These are phyloP conservation scores for Dastarcus helophoroides DNA, from an alignment of 2,888 invertebrate genomes.

Conservation along the genomic window DNA sequence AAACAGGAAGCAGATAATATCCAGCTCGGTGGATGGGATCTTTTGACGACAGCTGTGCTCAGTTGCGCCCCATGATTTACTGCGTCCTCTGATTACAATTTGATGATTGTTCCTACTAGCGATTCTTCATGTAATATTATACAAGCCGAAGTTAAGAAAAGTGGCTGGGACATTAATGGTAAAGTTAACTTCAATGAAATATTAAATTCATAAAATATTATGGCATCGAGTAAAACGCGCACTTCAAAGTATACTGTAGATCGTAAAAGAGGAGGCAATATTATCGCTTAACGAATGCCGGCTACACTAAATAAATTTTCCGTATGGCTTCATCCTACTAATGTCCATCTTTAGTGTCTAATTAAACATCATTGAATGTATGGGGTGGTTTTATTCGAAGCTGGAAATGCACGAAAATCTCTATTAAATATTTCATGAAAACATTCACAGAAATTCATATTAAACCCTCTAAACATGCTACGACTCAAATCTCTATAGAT, in stretches of 20 bases:
- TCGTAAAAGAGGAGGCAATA: too few species aligned
- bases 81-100: constrained; percentile 37
- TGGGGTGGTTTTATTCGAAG: too few species aligned
- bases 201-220: constrained; percentile 29
- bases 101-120: constrained; percentile 36
- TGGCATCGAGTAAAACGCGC: constrained; percentile 14
- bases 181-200: constrained; percentile 31
- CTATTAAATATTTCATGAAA: too few species aligned
- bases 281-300: too few species aligned
- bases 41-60: constrained; percentile 31
- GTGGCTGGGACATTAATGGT: constrained; percentile 31
- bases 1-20: constrained; percentile 26
- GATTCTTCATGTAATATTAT: constrained; percentile 30
- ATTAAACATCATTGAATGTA: too few species aligned
- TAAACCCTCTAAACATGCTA: too few species aligned
- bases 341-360: too few species aligned
- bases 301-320: too few species aligned
- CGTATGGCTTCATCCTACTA: too few species aligned
- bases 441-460: too few species aligned
- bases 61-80: constrained; percentile 35
- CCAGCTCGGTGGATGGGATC: constrained; percentile 18
- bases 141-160: constrained; percentile 32
- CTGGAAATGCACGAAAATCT: too few species aligned
- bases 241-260: constrained; percentile 7
- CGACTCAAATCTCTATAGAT: too few species aligned